A percentile compares a stretch with the other conserved stretches of the same genome.
Evolutionary conservation across 2,113 vertebrate genomes (phyloP).

Genomic region (Pipra filicauda): DNA sequence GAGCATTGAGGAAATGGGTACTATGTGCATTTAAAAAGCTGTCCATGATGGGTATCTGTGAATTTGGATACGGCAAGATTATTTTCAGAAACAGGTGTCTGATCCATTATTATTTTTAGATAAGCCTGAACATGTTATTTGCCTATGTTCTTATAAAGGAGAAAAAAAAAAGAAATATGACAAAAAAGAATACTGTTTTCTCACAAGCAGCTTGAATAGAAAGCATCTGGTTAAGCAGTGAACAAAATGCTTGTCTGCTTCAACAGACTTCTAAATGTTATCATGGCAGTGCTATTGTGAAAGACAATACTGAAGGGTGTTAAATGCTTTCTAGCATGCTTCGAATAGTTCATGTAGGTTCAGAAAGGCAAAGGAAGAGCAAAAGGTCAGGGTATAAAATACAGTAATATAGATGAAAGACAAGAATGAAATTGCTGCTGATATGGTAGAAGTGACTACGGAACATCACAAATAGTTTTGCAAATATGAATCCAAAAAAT

Average conservation of each 20-base stretch:
- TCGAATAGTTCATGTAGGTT: slow-evolving; percentile 1
- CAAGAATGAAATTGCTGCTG: neutral
- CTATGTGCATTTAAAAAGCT: neutral
- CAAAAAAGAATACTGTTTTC: neutral
- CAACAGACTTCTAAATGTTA: neutral
- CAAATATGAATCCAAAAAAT: slow-evolving; percentile 12
- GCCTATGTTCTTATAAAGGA: neutral
- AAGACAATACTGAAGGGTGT: neutral
- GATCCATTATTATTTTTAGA: neutral
- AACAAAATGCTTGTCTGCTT: neutral
- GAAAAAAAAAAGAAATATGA: neutral
- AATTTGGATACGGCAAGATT: neutral
- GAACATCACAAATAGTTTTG: slow-evolving; percentile 34
- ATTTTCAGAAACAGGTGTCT: neutral
- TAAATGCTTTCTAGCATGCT: neutral
- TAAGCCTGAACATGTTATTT: neutral
- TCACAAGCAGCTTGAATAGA: neutral
- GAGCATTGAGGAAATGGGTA: neutral
- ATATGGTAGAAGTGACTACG: neutral
- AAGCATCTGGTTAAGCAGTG: neutral
- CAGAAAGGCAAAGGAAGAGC: slow-evolving; percentile 25
- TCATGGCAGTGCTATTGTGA: neutral
- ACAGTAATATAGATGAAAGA: neutral
- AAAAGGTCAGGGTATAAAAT: neutral
- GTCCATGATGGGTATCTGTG: neutral